Base-by-base conservation (phyloP, 2,113 vertebrate species). In the Daboia siamensis region DNA sequence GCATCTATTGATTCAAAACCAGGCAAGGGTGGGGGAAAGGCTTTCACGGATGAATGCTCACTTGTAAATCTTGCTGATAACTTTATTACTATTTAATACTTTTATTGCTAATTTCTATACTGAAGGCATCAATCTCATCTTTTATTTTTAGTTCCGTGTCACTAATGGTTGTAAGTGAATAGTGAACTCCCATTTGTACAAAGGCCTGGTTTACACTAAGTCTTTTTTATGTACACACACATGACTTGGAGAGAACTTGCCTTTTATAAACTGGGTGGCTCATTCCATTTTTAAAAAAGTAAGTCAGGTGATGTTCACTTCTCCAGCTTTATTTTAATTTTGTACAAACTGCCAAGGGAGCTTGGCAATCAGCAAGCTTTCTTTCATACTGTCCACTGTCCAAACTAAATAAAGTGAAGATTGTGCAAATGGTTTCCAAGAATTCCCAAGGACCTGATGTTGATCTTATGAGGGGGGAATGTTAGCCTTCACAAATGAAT, bases 21-120 rank as follows among this genome's bases (percentile, higher is more conserved):
- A 91, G 92, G 46, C 44, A 86, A 46, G 46, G 55, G 33, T 24
- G 64, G 95, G 95, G 93, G 90, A 93, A 86, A 95, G 90, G 86
- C 12, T 20, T 26, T 95, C 88, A 92, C 87, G 59, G 94, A 91
- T 64, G 64, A 92, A 89, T 80, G 7, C 91, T 94, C 59, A n/a
- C 90, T 94, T 93, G 93, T 95, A 94, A 92, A 94, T 91, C 93
- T 91, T 93, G 1, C 4, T 64, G 94, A 94, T 95, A 96, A 94
- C 46, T 94, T 86, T 96, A 96, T 97, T 92, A 0, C 56, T 0
- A 0, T 80, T 87, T 2, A 10, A 93, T 91, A 91, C 95, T 95
- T 93, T 87, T 91, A 92, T 92, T 90, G 1, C 89, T 93, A 80
- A 85, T 90, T 93, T 90, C 59, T 54, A 44, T 1, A 12, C 0